Conservation (phyloP, 2,797 vertebrate genomes). For the Pantherophis vulpinus region DNA sequence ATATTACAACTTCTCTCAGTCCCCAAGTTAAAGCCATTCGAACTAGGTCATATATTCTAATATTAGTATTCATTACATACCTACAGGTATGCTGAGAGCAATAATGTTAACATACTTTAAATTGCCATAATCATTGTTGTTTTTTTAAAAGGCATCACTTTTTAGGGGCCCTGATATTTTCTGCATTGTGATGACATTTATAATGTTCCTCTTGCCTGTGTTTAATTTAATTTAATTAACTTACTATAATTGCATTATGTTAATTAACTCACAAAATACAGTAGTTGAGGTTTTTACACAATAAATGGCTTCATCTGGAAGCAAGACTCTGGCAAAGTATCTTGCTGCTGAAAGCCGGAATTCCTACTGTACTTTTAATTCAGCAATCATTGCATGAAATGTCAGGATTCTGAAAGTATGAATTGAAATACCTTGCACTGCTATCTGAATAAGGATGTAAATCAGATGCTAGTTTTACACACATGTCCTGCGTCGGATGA, state of each 20-base stretch:
- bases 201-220: slow-evolving; percentile 1
- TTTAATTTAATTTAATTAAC: slow-evolving; percentile 17
- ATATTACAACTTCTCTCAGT: background rate
- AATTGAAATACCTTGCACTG: background rate
- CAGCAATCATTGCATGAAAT: background rate
- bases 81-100: slow-evolving; percentile 17
- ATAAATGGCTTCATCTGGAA: background rate
- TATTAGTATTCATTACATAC: slow-evolving; percentile 11
- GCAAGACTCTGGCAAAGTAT: background rate
- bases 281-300: background rate
- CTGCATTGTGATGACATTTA: background rate
- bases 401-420: background rate
- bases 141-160: background rate
- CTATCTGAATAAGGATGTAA: background rate
- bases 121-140: background rate
- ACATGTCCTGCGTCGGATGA: too few species aligned
- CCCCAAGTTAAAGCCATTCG: background rate
- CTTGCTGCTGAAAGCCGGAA: background rate
- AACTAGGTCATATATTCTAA: slow-evolving; percentile 31
- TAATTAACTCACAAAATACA: background rate
- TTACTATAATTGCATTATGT: background rate
- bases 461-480: background rate
- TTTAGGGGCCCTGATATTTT: background rate
- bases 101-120: slow-evolving; percentile 1
- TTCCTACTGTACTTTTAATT: background rate